phyloP scores from a whole-genome alignment of 1,140 invertebrate species.

The Tetramorium alpestre region DNA sequence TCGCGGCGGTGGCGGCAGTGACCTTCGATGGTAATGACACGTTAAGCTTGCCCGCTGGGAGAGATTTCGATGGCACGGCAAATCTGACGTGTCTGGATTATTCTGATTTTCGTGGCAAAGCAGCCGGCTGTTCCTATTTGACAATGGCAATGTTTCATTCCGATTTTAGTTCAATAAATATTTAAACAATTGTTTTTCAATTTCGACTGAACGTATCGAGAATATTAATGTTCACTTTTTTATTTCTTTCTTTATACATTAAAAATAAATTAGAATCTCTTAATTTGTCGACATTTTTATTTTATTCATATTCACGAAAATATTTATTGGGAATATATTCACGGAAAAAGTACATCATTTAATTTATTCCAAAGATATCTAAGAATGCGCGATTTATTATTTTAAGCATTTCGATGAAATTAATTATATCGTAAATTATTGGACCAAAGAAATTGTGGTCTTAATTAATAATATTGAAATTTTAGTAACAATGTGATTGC shows the following conservation, averaged over 20 bases:
- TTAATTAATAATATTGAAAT: neutral
- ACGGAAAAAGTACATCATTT: neutral
- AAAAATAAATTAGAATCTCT: neutral
- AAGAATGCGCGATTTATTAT: neutral
- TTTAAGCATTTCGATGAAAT: neutral
- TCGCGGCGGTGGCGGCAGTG: conserved; percentile 47
- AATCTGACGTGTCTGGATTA: conserved; percentile 62
- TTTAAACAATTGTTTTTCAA: conserved; percentile 4
- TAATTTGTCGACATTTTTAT: neutral
- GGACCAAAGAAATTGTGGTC: neutral
- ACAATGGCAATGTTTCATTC: conserved; percentile 20
- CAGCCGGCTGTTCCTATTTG: conserved; percentile 41
- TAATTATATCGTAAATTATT: neutral
- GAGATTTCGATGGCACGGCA: conserved; percentile 52
- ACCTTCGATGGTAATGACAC: conserved; percentile 73
- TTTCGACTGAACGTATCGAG: neutral
- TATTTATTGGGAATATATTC: neutral
- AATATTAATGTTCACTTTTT: neutral
- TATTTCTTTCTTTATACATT: neutral
- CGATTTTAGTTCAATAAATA: neutral
- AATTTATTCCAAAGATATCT: neutral
- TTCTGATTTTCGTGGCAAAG: conserved; percentile 33
- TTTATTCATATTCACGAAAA: neutral
- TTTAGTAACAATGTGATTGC: neutral
- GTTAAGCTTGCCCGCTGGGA: conserved; percentile 69